Evolutionary conservation across 1,140 invertebrate species (phyloP).

Genomic region (Berghia stephanieae): DNA sequence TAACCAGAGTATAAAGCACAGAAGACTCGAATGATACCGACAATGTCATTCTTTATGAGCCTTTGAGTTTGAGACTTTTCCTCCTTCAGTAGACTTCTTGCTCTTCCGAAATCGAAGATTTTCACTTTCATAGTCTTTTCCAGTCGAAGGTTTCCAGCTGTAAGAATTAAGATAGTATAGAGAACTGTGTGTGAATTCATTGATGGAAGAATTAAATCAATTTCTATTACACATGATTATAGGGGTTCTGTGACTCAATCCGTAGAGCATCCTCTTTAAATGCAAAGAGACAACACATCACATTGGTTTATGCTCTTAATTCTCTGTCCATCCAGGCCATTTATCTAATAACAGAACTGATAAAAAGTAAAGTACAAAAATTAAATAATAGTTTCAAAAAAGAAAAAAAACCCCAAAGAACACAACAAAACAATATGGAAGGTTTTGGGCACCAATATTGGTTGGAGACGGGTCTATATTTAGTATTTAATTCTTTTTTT

Average conservation of each 20-base stretch:
- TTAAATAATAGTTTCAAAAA: too few species aligned
- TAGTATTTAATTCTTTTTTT: too few species aligned
- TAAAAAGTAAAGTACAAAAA: too few species aligned
- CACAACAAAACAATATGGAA: too few species aligned
- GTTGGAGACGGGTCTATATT: too few species aligned
- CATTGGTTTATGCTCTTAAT: too few species aligned
- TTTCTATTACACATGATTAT: not conserved
- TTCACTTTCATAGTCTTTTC: not conserved
- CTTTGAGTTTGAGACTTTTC: not conserved
- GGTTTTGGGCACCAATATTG: too few species aligned
- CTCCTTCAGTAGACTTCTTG: not conserved
- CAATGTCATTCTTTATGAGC: not conserved
- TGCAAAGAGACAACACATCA: too few species aligned
- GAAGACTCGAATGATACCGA: conserved; percentile 19
- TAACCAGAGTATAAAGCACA: conserved; percentile 15
- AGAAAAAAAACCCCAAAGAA: too few species aligned
- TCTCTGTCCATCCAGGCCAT: too few species aligned
- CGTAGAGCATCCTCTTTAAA: too few species aligned
- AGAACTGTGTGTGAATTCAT: not conserved
- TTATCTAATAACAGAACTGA: too few species aligned
- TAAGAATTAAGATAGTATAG: not conserved
- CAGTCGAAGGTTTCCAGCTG: conserved; percentile 7
- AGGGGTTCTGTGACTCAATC: not conserved
- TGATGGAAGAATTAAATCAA: not conserved
- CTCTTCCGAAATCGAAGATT: not conserved